Evolutionary conservation across 2,113 vertebrate genomes (phyloP).

Genomic region (Apistogramma diplotaenia): DNA sequence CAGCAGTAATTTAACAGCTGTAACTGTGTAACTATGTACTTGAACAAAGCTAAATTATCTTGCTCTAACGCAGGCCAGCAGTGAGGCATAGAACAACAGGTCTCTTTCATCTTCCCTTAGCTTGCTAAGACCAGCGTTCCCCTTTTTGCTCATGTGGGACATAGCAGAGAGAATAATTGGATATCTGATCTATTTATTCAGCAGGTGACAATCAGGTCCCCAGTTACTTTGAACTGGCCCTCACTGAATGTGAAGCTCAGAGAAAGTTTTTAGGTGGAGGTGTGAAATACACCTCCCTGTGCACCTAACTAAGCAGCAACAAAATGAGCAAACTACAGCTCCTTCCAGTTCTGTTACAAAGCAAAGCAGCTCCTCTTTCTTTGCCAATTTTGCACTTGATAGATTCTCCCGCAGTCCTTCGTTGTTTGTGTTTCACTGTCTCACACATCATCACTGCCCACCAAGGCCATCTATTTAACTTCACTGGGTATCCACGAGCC

Average conservation of each 20-base stretch:
- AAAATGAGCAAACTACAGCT: not conserved
- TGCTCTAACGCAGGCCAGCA: not conserved
- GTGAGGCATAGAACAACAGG: not conserved
- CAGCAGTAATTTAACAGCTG: not conserved
- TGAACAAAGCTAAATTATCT: not conserved
- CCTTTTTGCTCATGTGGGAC: not conserved
- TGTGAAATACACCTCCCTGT: not conserved
- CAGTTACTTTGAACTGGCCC: not conserved
- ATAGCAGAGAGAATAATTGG: not conserved
- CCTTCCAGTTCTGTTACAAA: slow-evolving; percentile 22
- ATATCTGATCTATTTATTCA: not conserved
- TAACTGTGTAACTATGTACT: not conserved
- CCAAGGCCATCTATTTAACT: not conserved
- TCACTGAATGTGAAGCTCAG: not conserved
- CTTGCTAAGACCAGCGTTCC: not conserved
- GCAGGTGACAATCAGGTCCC: not conserved
- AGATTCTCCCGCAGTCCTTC: not conserved
- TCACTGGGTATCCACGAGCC: not conserved
- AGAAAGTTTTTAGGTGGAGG: not conserved
- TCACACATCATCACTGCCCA: not conserved
- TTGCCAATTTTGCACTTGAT: not conserved
- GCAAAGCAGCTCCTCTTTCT: not conserved
- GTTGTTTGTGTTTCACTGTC: not conserved
- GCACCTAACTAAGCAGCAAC: not conserved
- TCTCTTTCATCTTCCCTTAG: not conserved